Base-by-base conservation (phyloP, 2,797 vertebrate species). In the Chromis chromis region DNA sequence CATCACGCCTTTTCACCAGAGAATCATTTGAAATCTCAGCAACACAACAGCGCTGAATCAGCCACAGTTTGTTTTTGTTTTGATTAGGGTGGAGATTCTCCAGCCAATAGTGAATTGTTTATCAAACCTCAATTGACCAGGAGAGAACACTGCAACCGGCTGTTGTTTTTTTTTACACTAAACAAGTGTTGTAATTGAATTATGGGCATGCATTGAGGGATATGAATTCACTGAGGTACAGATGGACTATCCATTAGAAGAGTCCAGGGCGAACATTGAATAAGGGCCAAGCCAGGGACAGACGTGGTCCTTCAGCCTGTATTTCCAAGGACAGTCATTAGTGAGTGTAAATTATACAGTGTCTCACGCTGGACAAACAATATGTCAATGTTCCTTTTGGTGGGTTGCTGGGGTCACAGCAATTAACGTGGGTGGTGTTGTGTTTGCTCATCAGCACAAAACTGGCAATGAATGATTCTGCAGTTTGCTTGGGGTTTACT, bases 291-390 rank as follows among this genome's bases (percentile, higher is more conserved):
- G 73, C 74, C 55, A 46, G 83, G 78, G 91, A 92, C 91, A 91
- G 92, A 91, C 91, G 57, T 91, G 86, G 89, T 91, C 91, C 90
- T 91, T 93, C 86, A 92, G 93, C 89, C 88, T 84, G 78, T 89
- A 86, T 88, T 87, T 92, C 79, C 89, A 86, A 88, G 88, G 74
- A 90, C 88, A 91, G 91, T 95, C 92, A 94, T 94, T 95, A 94
- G 93, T 49, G 93, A 92, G 90, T 92, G 93, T 94, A 93, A 94
- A 93, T 93, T 89, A 93, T 92, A 93, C 91, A 94, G 82, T 91
- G 93, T 94, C 92, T 94, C 92, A 94, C 93, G 91, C 91, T 93
- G 92, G 84, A 92, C 90, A 92, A 92, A 95, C 94, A 94, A 94
- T 93, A 93, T 91, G 92, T 92, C 93, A 94, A 94, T 95, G 94